A percentile compares a stretch with the other conserved stretches of the same genome.
These are phyloP conservation scores for Anabacerthia variegaticeps DNA, from an alignment of 2,797 vertebrate genomes.

Conservation along the genomic window DNA sequence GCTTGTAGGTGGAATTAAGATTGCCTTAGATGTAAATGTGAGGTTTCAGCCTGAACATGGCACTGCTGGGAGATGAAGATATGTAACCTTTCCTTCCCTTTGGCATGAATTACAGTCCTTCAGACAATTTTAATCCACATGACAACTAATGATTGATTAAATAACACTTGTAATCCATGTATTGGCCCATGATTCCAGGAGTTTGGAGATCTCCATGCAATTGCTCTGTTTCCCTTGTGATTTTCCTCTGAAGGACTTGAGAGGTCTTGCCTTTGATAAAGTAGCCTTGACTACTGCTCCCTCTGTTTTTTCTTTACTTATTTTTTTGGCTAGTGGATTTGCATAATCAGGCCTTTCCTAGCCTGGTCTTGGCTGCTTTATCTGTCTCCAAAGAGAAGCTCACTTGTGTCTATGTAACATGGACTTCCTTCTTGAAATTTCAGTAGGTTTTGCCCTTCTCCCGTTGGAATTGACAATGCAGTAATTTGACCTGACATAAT, in stretches of 20 bases:
- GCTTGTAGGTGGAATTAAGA: conserved; percentile 60
- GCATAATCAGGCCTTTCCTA: neutral
- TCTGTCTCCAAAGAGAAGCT: neutral
- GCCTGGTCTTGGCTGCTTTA: neutral
- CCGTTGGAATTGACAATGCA: neutral
- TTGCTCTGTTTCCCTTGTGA: neutral
- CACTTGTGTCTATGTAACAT: neutral
- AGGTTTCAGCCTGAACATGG: neutral
- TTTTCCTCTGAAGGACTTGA: neutral
- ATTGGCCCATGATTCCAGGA: neutral
- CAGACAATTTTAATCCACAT: neutral
- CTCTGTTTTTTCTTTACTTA: neutral
- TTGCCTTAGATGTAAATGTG: conserved; percentile 32
- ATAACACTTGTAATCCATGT: neutral
- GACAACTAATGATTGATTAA: neutral
- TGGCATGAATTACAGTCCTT: neutral
- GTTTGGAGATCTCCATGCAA: neutral
- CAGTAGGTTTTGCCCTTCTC: neutral
- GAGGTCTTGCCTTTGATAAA: neutral
- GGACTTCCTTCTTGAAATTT: neutral
- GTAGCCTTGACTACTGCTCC: neutral
- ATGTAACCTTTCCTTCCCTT: neutral
- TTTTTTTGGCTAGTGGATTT: neutral
- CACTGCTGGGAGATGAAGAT: neutral
- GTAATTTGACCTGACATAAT: neutral